Evolutionary conservation across 2,888 invertebrate species (phyloP).

Genomic region (Cinara cedri): DNA sequence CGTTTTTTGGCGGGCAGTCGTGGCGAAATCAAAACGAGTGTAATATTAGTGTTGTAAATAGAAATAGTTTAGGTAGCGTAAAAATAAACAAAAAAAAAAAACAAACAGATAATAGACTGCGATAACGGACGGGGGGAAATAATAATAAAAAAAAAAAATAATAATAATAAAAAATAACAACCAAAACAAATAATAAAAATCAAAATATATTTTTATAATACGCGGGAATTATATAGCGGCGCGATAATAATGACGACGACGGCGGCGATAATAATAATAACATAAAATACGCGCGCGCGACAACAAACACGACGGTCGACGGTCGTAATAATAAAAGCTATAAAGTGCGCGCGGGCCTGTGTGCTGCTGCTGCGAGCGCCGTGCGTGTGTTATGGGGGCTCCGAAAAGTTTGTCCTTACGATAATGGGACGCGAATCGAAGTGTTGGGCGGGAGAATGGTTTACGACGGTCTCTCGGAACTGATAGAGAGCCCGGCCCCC

Average conservation of each 20-base stretch:
- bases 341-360: conserved; percentile 19
- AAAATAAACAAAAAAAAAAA: not conserved
- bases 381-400: conserved; percentile 49
- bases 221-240: not conserved
- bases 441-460: conserved; percentile 59
- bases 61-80: no score
- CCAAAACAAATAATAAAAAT: not conserved
- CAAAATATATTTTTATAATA: not conserved
- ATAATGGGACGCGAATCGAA: conserved; percentile 59
- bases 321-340: conserved; percentile 53
- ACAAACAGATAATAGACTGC: not conserved
- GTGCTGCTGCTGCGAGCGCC: not conserved
- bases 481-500: conserved; percentile 58
- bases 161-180: not conserved
- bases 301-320: conserved; percentile 11
- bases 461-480: conserved; percentile 59
- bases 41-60: no score
- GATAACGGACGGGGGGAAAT: not conserved
- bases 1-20: conserved; percentile 5
- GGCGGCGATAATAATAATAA: not conserved
- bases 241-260: not conserved
- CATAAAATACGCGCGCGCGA: no score
- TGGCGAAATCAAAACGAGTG: no score
- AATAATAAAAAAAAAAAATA: not conserved
- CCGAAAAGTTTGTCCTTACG: conserved; percentile 58